Conservation (phyloP, 2,113 vertebrate genomes). For the Eptatretus burgeri region DNA sequence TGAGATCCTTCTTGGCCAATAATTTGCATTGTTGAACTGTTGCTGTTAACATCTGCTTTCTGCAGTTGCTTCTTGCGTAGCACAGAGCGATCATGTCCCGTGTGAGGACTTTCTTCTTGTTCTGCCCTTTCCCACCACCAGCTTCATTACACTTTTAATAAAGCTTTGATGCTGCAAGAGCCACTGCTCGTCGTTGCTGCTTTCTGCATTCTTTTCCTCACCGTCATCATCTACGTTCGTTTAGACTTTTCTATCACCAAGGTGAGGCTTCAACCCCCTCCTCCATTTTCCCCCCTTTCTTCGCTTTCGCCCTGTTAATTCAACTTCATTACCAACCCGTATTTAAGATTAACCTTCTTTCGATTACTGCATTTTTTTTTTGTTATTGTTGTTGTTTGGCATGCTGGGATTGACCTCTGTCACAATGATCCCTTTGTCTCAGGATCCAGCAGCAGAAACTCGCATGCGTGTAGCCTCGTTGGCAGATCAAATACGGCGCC, state of each 20-base stretch:
- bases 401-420: too few species aligned
- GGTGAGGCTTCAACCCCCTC: conserved; percentile 19
- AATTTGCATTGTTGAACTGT: too few species aligned
- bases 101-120: background rate
- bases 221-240: conserved; percentile 71
- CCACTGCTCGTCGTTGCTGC: conserved; percentile 69
- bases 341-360: too few species aligned
- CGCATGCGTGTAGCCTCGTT: conserved; percentile 96
- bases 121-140: conserved; percentile 13
- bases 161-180: conserved; percentile 89
- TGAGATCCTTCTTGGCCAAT: too few species aligned
- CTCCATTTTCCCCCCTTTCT: background rate
- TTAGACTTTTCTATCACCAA: conserved; percentile 96
- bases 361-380: too few species aligned
- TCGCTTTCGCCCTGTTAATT: background rate
- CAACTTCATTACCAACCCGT: too few species aligned
- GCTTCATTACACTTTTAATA: conserved; percentile 88
- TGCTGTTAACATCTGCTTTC: too few species aligned
- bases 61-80: too few species aligned
- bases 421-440: background rate
- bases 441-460: conserved; percentile 90
- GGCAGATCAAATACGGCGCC: conserved; percentile 74
- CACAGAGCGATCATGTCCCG: too few species aligned
- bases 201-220: conserved; percentile 93
- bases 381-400: too few species aligned